These are phyloP conservation scores for Gallinago solitaria DNA, from an alignment of 2,797 vertebrate genomes.

Conservation along the genomic window DNA sequence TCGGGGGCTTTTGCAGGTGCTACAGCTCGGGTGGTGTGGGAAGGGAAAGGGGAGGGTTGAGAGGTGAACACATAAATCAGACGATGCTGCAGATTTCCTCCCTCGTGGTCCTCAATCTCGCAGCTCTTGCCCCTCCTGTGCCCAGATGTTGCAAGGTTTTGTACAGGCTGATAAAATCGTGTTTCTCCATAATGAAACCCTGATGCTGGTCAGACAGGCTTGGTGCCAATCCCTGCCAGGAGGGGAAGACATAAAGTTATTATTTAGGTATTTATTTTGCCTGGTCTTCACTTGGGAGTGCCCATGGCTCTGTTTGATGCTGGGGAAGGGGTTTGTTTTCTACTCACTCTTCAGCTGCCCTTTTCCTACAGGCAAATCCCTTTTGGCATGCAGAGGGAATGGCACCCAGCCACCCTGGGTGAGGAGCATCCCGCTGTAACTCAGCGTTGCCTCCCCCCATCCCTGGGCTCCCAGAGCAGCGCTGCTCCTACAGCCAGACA, in stretches of 20 bases:
- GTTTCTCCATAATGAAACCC: background rate
- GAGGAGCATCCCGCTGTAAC: background rate
- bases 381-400: background rate
- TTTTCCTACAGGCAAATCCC: background rate
- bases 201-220: rapidly evolving
- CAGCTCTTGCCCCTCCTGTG: background rate
- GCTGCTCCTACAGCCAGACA: background rate
- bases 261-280: background rate
- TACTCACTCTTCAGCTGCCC: background rate
- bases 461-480: background rate
- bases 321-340: background rate
- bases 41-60: background rate
- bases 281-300: background rate
- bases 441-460: rapidly evolving
- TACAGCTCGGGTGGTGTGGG: background rate
- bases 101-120: background rate
- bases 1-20: background rate
- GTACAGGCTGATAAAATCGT: rapidly evolving
- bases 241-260: background rate
- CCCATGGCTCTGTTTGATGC: background rate
- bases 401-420: background rate
- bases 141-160: background rate
- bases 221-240: background rate
- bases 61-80: background rate
- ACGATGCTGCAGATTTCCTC: background rate